phyloP scores from a whole-genome alignment of 2,797 vertebrate species.

The Smutsia gigantea region DNA sequence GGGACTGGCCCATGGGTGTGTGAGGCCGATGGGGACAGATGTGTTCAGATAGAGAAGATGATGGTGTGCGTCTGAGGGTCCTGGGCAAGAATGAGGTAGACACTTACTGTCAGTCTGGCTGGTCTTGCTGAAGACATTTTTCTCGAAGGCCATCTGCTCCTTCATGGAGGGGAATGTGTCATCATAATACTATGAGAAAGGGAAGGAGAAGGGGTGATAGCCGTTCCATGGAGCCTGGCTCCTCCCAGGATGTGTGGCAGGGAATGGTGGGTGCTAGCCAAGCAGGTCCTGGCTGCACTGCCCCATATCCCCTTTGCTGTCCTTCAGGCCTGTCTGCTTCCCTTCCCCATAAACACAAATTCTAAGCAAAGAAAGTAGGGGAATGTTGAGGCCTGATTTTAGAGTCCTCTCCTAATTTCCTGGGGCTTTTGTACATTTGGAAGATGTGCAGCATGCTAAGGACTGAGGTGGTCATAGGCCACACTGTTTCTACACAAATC shows the following conservation, averaged over 20 bases:
- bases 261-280: background rate
- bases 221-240: background rate
- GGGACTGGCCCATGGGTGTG: background rate
- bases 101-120: constrained; percentile 91
- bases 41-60: background rate
- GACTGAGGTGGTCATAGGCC: background rate
- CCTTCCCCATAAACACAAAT: background rate
- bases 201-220: background rate
- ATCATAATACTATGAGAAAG: constrained; percentile 92
- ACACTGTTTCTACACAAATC: background rate
- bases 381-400: background rate
- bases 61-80: background rate
- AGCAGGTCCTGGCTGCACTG: no score
- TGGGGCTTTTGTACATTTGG: background rate
- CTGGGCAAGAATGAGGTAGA: background rate
- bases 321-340: background rate
- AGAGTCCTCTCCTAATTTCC: background rate
- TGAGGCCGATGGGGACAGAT: background rate
- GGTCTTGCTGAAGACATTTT: constrained; percentile 93
- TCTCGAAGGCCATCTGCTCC: constrained; percentile 94
- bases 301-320: background rate
- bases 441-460: background rate
- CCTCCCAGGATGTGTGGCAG: background rate
- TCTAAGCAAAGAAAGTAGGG: background rate
- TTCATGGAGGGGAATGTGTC: constrained; percentile 92